Evolutionary conservation across 2,888 invertebrate species (phyloP).

Genomic region (Aspidiotus destructor): DNA sequence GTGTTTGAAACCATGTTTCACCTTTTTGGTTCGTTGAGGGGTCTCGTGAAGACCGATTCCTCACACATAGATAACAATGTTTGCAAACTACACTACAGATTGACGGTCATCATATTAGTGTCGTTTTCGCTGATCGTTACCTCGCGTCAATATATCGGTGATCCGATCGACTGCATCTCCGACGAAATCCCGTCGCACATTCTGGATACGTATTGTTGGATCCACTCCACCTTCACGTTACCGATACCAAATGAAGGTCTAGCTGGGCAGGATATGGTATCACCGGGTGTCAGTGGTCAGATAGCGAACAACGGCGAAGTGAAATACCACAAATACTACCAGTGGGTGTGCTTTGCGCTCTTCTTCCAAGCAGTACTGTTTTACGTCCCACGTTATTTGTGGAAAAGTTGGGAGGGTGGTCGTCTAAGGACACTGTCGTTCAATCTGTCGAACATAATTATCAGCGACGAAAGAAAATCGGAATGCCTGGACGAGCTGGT

Average conservation of each 20-base stretch:
- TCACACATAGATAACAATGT: slow-evolving; percentile 65
- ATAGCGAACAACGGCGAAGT: neutral
- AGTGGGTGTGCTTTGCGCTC: slow-evolving; percentile 81
- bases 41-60: slow-evolving; percentile 55
- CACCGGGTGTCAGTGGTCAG: too few relatives aligned
- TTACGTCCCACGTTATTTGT: slow-evolving; percentile 69
- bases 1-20: slow-evolving; percentile 49
- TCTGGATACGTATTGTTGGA: slow-evolving; percentile 84
- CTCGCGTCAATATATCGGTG: slow-evolving; percentile 74
- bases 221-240: slow-evolving; percentile 82
- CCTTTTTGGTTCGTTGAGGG: slow-evolving; percentile 57
- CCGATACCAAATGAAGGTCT: slow-evolving; percentile 68
- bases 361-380: slow-evolving; percentile 73
- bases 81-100: slow-evolving; percentile 64
- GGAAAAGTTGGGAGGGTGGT: slow-evolving; percentile 78
- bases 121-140: slow-evolving; percentile 65
- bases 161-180: slow-evolving; percentile 81
- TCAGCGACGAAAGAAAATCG: slow-evolving; percentile 49
- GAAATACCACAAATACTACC: slow-evolving; percentile 84
- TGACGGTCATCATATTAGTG: slow-evolving; percentile 60
- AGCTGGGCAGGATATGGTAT: slow-evolving; percentile 63
- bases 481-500: slow-evolving; percentile 73
- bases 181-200: slow-evolving; percentile 80
- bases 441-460: slow-evolving; percentile 65
- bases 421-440: slow-evolving; percentile 63